Base-by-base conservation (phyloP, 2,113 vertebrate genomes). In the Brachirus orientalis region DNA sequence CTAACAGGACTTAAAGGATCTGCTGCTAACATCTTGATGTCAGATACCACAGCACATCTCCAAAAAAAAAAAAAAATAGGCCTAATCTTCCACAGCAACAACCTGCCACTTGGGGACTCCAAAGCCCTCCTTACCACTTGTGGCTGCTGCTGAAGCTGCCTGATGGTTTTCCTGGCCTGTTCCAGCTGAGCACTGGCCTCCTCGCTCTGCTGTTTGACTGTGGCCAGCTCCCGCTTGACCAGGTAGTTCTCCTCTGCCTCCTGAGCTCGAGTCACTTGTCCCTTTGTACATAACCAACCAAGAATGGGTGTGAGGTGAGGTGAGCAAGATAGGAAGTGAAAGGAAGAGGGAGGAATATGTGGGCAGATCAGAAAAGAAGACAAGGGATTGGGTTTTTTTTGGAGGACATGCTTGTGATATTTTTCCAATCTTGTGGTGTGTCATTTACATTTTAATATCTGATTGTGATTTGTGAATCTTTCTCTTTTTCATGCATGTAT, bases 191-290 rank as follows among this genome's bases (percentile, higher is more conserved):
- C 91, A 81, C 88, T 90, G 94, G 94, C 93, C 92, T 98, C 97
- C 94, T 98, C 96, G 89, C 93, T 95, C 93, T 98, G 98, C 91
- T 98, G 96, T 95, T 94, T 98, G 93, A 98, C 94, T 68, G 96
- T 97, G 94, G 95, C 95, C 94, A 99, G 92, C 92, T 99, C 98
- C 95, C 97, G 95, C 94, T 98, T 99, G 93, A 98, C 95, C 90
- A 99, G 95, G 95, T 99, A 98, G 96, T 96, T 98, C 94, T 99
- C 98, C 94, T 99, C 98, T 71, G 98, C 98, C 93, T 99, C 98
- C 94, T 98, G 98, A 89, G 98, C 98, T 92, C 98, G 95, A 86
- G 96, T 99, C 94, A 99, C 98, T 96, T 99, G 98, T 95, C 98
- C 98, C 98, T 99, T 97, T 87, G 95, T 94, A 97, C 95, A 93